Percentiles rank a stretch among this genome's conserved stretches.
phyloP scores from a whole-genome alignment of 2,888 invertebrate species.

The Zygaena filipendulae region DNA sequence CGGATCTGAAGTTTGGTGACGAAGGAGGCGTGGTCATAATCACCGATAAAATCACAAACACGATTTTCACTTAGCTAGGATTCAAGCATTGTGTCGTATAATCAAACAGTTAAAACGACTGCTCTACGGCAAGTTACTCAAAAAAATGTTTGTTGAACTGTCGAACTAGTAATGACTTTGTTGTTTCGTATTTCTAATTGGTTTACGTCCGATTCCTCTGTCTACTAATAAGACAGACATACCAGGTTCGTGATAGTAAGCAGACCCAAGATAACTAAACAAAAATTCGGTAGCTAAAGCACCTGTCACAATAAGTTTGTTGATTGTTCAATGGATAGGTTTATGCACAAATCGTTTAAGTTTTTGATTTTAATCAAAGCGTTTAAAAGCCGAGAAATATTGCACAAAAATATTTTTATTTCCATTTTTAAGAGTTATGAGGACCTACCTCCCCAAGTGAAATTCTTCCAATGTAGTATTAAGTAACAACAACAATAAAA shows the following conservation, averaged over 20 bases:
- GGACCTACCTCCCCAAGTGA: too few species aligned
- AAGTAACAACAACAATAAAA: too few species aligned
- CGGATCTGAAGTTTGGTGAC: constrained; percentile 38
- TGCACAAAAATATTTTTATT: too few species aligned
- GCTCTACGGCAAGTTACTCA: constrained; percentile 49
- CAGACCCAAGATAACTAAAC: constrained; percentile 46
- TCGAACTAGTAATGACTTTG: constrained; percentile 64
- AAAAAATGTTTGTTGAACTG: constrained; percentile 61
- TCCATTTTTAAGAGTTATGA: too few species aligned
- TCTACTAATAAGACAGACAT: constrained; percentile 57
- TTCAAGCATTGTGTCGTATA: too few species aligned
- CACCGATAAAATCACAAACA: too few species aligned
- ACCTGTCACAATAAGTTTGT: constrained; percentile 40
- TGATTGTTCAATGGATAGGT: constrained; percentile 2
- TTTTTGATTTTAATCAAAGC: too few species aligned
- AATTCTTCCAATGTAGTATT: too few species aligned
- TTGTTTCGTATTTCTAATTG: constrained; percentile 47
- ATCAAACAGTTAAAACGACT: constrained; percentile 39
- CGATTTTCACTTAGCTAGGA: too few species aligned
- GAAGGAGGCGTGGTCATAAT: too few species aligned
- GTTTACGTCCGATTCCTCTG: constrained; percentile 33
- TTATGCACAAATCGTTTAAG: too few species aligned
- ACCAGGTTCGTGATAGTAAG: constrained; percentile 54
- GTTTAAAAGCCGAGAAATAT: too few species aligned
- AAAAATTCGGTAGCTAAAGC: constrained; percentile 57